These are phyloP conservation scores for Lithobates sylvaticus DNA, from an alignment of 2,797 vertebrate genomes.

Conservation along the genomic window DNA sequence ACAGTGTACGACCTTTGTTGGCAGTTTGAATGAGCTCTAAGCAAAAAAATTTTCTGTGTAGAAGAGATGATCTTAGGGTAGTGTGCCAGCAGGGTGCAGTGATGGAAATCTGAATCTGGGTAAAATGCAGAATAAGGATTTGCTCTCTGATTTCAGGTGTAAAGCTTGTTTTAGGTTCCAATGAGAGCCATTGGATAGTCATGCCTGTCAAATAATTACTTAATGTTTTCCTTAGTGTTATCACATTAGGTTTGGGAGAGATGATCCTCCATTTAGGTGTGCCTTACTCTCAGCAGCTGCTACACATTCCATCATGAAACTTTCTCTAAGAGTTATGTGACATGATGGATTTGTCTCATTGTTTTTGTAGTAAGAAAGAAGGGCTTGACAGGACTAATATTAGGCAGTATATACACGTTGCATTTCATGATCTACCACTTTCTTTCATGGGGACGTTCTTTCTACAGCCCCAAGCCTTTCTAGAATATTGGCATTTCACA, in stretches of 20 bases:
- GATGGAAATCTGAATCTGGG: no score
- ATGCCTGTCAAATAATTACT: background rate
- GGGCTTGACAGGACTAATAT: background rate
- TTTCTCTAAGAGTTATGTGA: background rate
- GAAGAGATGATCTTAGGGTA: no score
- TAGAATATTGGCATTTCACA: no score
- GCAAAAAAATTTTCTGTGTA: no score
- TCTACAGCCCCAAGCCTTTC: no score
- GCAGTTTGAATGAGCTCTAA: no score
- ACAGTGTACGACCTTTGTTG: no score
- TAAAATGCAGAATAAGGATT: no score
- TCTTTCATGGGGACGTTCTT: no score
- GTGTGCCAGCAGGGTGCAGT: no score
- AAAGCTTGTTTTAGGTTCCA: background rate
- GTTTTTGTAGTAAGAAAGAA: background rate
- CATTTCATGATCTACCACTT: background rate
- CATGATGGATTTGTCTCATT: background rate
- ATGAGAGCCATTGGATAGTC: background rate
- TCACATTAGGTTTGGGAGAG: background rate
- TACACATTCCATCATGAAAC: conserved; percentile 1
- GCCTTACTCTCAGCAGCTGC: background rate
- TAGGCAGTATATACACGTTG: background rate
- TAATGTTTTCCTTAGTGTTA: no score
- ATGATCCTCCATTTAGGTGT: background rate
- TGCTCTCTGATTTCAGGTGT: no score